phyloP scores from a whole-genome alignment of 2,797 vertebrate species.

The Octomys mimax region DNA sequence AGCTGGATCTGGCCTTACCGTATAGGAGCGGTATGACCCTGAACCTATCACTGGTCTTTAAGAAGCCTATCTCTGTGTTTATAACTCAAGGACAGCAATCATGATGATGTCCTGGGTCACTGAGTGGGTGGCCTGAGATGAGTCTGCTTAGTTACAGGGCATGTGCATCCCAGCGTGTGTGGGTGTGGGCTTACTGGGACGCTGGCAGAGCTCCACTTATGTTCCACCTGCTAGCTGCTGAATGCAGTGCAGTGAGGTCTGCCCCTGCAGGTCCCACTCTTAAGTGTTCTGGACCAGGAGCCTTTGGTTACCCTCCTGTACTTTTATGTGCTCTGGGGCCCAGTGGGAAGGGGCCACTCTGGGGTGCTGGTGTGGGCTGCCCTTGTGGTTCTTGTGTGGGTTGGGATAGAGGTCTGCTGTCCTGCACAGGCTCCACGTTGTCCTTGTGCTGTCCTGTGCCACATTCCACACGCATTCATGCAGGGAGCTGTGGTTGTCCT shows the following conservation, averaged over 20 bases:
- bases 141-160: background rate
- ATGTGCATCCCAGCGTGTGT: too few relatives aligned
- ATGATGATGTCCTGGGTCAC: background rate
- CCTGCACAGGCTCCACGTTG: background rate
- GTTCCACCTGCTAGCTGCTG: background rate
- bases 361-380: background rate
- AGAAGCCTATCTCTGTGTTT: background rate
- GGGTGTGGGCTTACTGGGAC: background rate
- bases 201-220: background rate
- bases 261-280: background rate
- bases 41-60: background rate
- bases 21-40: background rate
- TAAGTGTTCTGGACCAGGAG: background rate
- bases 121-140: background rate
- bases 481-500: background rate
- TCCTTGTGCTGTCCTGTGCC: background rate
- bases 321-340: background rate
- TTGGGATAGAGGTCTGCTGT: background rate
- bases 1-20: background rate
- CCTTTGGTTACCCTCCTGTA: background rate
- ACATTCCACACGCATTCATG: background rate
- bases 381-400: accelerated
- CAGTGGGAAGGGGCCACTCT: background rate
- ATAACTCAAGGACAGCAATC: background rate
- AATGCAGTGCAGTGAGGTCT: background rate